Conservation (phyloP, 2,113 vertebrate genomes). For the Psephotus haematonotus region DNA sequence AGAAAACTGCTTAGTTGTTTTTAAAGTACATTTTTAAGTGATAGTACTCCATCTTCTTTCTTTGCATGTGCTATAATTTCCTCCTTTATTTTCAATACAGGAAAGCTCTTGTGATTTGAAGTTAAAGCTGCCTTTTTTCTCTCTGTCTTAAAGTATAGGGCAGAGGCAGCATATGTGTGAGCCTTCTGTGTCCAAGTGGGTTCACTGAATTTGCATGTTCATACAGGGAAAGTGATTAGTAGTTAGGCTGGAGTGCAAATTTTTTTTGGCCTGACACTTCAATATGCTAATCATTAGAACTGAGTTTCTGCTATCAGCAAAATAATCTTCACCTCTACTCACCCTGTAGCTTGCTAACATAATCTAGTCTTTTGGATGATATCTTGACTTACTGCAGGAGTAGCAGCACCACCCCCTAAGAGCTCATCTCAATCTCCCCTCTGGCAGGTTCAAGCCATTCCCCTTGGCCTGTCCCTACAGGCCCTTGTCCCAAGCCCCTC, state of each 20-base stretch:
- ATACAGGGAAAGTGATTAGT: background rate
- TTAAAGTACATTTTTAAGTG: conserved; percentile 19
- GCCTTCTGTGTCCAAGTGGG: background rate
- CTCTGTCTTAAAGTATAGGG: background rate
- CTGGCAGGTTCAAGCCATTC: background rate
- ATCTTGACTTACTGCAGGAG: background rate
- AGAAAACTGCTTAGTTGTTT: background rate
- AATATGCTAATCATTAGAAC: background rate
- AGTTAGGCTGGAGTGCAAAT: background rate
- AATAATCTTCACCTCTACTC: background rate
- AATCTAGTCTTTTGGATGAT: background rate
- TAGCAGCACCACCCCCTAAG: background rate
- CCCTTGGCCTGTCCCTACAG: background rate
- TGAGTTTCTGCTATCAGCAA: conserved; percentile 21
- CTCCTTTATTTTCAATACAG: background rate
- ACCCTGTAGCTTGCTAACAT: background rate
- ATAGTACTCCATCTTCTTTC: background rate
- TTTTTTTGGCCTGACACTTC: background rate
- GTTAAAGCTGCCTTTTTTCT: background rate
- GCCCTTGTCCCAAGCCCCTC: background rate
- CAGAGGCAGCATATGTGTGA: background rate
- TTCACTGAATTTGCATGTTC: background rate
- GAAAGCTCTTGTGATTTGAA: background rate
- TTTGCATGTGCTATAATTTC: background rate
- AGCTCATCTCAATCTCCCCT: background rate